Conservation (phyloP, 1,140 invertebrate genomes). For the Drosophila nebulosa region DNA sequence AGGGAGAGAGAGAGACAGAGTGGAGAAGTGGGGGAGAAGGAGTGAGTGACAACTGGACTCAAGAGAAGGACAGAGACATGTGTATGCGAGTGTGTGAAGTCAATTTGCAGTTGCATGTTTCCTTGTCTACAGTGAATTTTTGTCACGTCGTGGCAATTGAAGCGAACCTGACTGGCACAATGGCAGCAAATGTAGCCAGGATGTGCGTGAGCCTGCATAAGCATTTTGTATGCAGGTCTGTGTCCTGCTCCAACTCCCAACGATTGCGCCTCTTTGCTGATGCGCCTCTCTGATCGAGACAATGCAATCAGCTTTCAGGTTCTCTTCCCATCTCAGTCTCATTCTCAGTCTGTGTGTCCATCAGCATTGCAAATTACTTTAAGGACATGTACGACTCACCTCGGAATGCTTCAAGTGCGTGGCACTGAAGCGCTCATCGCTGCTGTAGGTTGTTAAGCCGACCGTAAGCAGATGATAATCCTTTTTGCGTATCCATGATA, state of each 20-base stretch:
- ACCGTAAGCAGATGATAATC: conserved; percentile 91
- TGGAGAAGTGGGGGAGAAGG: neutral
- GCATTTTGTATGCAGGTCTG: conserved; percentile 42
- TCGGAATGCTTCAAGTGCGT: conserved; percentile 92
- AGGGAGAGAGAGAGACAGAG: too few relatives aligned
- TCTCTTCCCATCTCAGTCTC: neutral
- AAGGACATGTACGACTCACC: conserved; percentile 81
- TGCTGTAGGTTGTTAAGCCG: conserved; percentile 91
- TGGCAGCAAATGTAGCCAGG: conserved; percentile 29
- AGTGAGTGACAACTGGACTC: neutral
- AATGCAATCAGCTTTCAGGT: conserved; percentile 30
- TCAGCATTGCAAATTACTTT: conserved; percentile 55
- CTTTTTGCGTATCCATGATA: conserved; percentile 91
- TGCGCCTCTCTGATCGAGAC: neutral
- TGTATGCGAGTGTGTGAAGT: conserved; percentile 12
- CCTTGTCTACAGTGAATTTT: conserved; percentile 25
- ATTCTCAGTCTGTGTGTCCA: neutral
- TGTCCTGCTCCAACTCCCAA: neutral
- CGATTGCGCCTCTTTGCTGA: too few relatives aligned
- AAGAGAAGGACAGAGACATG: neutral
- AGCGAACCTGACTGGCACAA: conserved; percentile 28
- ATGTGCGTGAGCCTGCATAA: conserved; percentile 16
- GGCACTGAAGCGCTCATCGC: conserved; percentile 92
- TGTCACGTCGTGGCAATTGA: conserved; percentile 54
- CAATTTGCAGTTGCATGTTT: conserved; percentile 27